Percentiles rank a stretch among this genome's conserved stretches.
Evolutionary conservation across 1,140 invertebrate species (phyloP).

Genomic region (Pinna nobilis): DNA sequence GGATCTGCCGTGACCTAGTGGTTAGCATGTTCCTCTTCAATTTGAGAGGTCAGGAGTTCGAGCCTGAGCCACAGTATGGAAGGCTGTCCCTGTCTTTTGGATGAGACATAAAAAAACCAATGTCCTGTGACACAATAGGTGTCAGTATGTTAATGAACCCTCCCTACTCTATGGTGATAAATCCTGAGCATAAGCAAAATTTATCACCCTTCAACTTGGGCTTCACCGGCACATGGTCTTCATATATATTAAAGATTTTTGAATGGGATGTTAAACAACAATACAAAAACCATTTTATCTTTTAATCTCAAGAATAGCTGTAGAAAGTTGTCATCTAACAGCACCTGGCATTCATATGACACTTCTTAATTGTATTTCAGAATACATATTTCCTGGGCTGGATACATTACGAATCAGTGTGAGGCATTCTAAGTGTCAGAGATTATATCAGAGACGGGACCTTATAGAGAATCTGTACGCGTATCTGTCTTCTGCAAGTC

Average conservation of each 20-base stretch:
- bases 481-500: slow-evolving; percentile 62
- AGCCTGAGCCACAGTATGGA: too few relatives aligned
- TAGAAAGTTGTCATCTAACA: not conserved
- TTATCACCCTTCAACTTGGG: too few relatives aligned
- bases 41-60: too few relatives aligned
- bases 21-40: too few relatives aligned
- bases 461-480: slow-evolving; percentile 59
- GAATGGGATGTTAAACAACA: not conserved
- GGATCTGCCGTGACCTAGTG: too few relatives aligned
- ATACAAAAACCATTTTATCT: not conserved
- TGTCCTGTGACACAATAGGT: too few relatives aligned
- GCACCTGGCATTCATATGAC: not conserved
- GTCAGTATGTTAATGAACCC: too few relatives aligned
- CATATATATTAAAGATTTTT: not conserved
- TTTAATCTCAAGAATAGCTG: not conserved
- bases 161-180: too few relatives aligned
- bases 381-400: slow-evolving; percentile 89
- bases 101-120: too few relatives aligned
- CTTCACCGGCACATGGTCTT: too few relatives aligned
- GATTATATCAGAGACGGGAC: slow-evolving; percentile 75
- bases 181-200: too few relatives aligned
- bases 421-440: slow-evolving; percentile 79
- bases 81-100: too few relatives aligned
- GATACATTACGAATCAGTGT: slow-evolving; percentile 89
- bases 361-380: slow-evolving; percentile 74